phyloP scores from a whole-genome alignment of 2,113 vertebrate genomes.

The Vulpes lagopus region DNA sequence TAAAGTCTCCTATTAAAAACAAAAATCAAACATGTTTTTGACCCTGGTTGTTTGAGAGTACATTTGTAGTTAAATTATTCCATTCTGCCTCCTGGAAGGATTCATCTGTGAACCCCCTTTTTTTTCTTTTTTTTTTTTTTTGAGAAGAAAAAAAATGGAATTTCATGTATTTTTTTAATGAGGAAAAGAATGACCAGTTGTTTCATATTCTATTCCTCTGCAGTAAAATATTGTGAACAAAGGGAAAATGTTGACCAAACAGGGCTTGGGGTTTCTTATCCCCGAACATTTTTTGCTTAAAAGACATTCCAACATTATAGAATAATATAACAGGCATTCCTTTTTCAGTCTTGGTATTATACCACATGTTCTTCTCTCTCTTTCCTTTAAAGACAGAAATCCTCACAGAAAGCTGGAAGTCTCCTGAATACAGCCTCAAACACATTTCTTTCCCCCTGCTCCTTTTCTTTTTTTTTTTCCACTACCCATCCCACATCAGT shows the following conservation, averaged over 20 bases:
- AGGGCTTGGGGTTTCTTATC: background rate
- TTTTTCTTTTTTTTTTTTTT: background rate
- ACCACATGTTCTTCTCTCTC: background rate
- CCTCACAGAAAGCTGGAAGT: background rate
- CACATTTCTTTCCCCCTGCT: background rate
- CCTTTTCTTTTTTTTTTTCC: background rate
- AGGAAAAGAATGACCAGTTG: background rate
- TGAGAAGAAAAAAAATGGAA: background rate
- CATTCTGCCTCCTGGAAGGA: background rate
- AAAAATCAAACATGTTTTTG: slow-evolving; percentile 66
- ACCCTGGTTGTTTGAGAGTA: slow-evolving; percentile 38
- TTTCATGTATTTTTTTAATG: slow-evolving; percentile 46
- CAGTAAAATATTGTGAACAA: background rate
- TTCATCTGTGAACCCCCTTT: background rate
- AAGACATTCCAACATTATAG: background rate
- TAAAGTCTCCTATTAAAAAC: slow-evolving; percentile 47
- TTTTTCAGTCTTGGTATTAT: background rate
- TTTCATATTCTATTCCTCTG: background rate
- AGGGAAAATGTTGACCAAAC: background rate
- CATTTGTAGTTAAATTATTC: slow-evolving; percentile 59
- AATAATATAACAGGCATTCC: background rate
- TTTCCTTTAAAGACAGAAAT: background rate
- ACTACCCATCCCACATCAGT: background rate
- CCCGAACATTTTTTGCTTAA: background rate
- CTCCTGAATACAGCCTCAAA: background rate